Percentiles rank a stretch among this genome's conserved stretches.
These are phyloP conservation scores for Mesoclemmys tuberculata DNA, from an alignment of 2,113 vertebrate species.

Conservation along the genomic window DNA sequence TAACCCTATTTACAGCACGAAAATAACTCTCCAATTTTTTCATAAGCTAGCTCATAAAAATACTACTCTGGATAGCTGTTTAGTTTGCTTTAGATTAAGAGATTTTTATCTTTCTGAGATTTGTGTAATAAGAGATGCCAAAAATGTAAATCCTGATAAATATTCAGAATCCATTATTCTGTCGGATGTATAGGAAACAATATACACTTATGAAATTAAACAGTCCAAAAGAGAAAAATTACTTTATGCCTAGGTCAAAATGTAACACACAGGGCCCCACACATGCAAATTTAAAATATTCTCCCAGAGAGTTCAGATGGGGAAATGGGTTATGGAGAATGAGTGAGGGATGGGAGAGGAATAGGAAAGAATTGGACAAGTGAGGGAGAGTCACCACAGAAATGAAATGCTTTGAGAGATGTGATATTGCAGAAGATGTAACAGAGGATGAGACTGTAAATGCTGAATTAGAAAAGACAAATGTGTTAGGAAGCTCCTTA, in stretches of 20 bases:
- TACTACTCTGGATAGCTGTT: conserved; percentile 3
- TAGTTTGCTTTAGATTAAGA: background rate
- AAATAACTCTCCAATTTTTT: conserved; percentile 28
- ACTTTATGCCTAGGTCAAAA: background rate
- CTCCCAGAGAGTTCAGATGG: background rate
- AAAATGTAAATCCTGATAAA: background rate
- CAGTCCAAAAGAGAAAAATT: background rate
- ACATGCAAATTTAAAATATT: conserved; percentile 1
- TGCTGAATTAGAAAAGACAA: background rate
- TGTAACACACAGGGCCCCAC: background rate
- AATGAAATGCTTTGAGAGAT: background rate
- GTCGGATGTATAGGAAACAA: background rate
- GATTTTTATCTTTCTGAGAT: background rate
- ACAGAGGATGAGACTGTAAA: background rate
- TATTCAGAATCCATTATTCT: background rate
- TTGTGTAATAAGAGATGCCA: fast-evolving
- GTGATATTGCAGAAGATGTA: background rate
- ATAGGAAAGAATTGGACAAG: background rate
- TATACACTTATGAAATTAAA: background rate
- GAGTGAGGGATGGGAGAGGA: background rate
- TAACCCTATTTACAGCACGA: conserved; percentile 34
- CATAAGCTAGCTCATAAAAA: background rate
- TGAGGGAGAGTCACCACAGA: background rate
- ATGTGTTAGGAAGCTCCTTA: background rate
- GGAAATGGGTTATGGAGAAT: background rate